A percentile compares a stretch with the other conserved stretches of the same genome.
Conservation (phyloP, 2,888 invertebrate genomes). For the Orthosia incerta region DNA sequence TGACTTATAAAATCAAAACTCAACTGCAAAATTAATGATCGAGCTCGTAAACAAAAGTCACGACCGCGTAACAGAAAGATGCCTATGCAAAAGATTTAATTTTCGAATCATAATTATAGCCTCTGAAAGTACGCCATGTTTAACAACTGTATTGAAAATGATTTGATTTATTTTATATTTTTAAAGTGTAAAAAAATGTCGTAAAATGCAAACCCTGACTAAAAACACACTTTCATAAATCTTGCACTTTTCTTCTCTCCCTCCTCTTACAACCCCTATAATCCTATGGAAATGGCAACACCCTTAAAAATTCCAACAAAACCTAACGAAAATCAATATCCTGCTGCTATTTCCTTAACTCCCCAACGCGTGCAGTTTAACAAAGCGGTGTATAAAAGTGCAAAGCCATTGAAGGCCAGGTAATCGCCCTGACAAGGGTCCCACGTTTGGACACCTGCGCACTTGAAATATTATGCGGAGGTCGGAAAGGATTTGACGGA, state of each 20-base stretch:
- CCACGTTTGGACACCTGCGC: conserved; percentile 74
- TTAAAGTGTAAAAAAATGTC: too few relatives aligned
- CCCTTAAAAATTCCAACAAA: conserved; percentile 11
- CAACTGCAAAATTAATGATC: too few relatives aligned
- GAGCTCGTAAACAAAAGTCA: too few relatives aligned
- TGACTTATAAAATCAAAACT: too few relatives aligned
- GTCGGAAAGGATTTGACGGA: conserved; percentile 54
- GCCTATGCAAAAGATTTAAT: too few relatives aligned
- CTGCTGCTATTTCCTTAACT: conserved; percentile 29
- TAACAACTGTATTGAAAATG: too few relatives aligned
- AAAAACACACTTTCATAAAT: neutral
- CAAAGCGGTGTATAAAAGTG: conserved; percentile 69
- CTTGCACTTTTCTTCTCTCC: neutral
- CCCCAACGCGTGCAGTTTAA: conserved; percentile 37
- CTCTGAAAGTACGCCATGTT: too few relatives aligned
- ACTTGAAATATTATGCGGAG: conserved; percentile 74
- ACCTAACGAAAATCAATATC: conserved; percentile 43
- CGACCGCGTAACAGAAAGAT: too few relatives aligned
- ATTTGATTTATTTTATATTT: too few relatives aligned
- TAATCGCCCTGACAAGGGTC: conserved; percentile 81
- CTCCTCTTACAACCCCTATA: neutral
- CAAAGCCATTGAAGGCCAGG: conserved; percentile 71
- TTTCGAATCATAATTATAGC: too few relatives aligned
- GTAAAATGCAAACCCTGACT: neutral
- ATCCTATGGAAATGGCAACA: conserved; percentile 28